These are phyloP conservation scores for Lampris megalopsis DNA, from an alignment of 2,113 vertebrate genomes.

Conservation along the genomic window DNA sequence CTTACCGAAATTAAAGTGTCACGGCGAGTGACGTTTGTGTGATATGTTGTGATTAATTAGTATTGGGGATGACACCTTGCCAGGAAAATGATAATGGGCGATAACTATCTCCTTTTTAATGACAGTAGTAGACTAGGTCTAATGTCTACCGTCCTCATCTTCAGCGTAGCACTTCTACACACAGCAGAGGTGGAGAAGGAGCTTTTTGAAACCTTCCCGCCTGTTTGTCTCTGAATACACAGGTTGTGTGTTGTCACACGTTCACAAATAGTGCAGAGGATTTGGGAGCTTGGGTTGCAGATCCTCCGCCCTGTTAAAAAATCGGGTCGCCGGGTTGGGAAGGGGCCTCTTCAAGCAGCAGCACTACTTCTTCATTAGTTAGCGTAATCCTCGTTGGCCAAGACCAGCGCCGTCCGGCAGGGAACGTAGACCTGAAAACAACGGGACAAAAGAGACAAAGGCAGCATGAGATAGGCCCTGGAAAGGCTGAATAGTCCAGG, in stretches of 20 bases:
- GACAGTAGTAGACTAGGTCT: conserved; percentile 30
- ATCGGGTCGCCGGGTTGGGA: not conserved
- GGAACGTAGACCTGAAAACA: conserved; percentile 32
- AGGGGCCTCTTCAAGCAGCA: not conserved
- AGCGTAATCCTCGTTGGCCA: conserved; percentile 16
- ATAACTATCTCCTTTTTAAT: conserved; percentile 65
- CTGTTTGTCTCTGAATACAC: too few relatives aligned
- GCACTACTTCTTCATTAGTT: not conserved
- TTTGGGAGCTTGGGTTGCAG: not conserved
- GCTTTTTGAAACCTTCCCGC: not conserved
- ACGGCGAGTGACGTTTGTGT: conserved; percentile 54
- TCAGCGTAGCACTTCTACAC: not conserved
- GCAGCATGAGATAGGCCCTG: not conserved
- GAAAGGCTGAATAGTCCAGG: too few relatives aligned
- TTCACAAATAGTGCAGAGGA: too few relatives aligned
- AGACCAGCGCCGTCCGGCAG: conserved; percentile 32
- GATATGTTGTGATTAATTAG: conserved; percentile 75
- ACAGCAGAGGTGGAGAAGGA: not conserved
- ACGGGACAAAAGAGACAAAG: not conserved
- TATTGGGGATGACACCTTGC: conserved; percentile 60
- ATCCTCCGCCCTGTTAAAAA: not conserved
- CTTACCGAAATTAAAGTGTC: conserved; percentile 72
- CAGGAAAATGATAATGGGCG: conserved; percentile 66
- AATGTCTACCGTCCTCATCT: conserved; percentile 21
- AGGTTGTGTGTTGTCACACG: too few relatives aligned